phyloP scores from a whole-genome alignment of 2,113 vertebrate species.

The Bungarus multicinctus region DNA sequence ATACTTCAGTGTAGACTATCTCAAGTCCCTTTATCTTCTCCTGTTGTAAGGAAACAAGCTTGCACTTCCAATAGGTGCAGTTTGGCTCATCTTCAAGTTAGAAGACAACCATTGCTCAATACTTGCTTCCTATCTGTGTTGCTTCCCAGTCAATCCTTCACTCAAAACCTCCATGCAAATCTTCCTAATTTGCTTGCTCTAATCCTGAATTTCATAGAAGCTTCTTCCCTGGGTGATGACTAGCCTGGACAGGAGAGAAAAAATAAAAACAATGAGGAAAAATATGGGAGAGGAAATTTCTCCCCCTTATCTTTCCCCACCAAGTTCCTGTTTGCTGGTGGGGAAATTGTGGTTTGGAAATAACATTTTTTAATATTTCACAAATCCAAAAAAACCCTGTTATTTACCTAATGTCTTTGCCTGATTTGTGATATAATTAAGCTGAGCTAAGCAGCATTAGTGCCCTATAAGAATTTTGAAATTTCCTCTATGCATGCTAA shows the following conservation, averaged over 20 bases:
- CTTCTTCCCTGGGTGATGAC: neutral
- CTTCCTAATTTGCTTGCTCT: neutral
- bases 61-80: neutral
- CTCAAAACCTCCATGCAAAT: neutral
- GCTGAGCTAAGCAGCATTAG: slow-evolving; percentile 41
- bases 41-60: neutral
- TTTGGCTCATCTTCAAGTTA: neutral
- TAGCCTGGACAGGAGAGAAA: neutral
- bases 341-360: slow-evolving; percentile 31
- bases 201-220: neutral
- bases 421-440: slow-evolving; percentile 38
- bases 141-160: neutral
- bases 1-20: neutral
- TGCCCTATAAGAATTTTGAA: slow-evolving; percentile 49
- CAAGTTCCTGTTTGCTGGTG: neutral
- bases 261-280: neutral
- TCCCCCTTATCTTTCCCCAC: neutral
- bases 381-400: slow-evolving; percentile 30
- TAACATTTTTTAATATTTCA: slow-evolving; percentile 53
- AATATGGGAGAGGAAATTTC: neutral
- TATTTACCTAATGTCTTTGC: slow-evolving; percentile 47
- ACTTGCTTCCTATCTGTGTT: neutral
- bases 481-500: slow-evolving; percentile 53
- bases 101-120: neutral
- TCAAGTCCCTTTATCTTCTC: neutral